Conservation (phyloP, 2,113 vertebrate species). For the Cyanocitta stelleri region DNA sequence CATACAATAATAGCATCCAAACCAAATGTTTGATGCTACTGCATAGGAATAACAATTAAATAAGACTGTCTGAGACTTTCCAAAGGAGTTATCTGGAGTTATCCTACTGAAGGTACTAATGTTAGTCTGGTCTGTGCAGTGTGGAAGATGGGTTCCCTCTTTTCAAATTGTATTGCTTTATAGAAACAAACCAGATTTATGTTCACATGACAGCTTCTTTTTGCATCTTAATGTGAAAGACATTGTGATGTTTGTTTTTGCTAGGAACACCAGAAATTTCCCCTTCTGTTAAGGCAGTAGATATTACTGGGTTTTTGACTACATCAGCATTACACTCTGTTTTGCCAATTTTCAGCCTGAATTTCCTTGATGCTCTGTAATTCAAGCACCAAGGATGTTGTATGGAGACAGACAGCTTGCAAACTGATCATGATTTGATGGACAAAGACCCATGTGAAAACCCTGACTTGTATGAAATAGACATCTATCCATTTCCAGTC, state of each 20-base stretch:
- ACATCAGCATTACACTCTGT: accelerated
- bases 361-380: not conserved
- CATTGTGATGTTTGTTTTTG: not conserved
- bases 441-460: not conserved
- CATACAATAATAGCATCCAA: not conserved
- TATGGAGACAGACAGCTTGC: not conserved
- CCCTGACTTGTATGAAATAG: not conserved
- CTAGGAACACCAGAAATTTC: not conserved
- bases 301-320: not conserved
- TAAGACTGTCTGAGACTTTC: not conserved
- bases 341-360: not conserved
- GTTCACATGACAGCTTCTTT: not conserved
- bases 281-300: not conserved
- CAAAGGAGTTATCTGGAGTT: not conserved
- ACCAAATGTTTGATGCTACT: not conserved
- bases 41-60: not conserved
- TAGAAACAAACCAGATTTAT: not conserved
- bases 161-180: not conserved
- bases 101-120: not conserved
- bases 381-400: not conserved
- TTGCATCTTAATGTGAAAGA: not conserved
- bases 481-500: not conserved
- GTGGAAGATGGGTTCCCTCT: not conserved
- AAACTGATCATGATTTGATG: not conserved
- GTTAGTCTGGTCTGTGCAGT: not conserved